Percentiles rank a stretch among this genome's conserved stretches.
Evolutionary conservation across 1,140 invertebrate genomes (phyloP).

Genomic region (Drosophila kikkawai): DNA sequence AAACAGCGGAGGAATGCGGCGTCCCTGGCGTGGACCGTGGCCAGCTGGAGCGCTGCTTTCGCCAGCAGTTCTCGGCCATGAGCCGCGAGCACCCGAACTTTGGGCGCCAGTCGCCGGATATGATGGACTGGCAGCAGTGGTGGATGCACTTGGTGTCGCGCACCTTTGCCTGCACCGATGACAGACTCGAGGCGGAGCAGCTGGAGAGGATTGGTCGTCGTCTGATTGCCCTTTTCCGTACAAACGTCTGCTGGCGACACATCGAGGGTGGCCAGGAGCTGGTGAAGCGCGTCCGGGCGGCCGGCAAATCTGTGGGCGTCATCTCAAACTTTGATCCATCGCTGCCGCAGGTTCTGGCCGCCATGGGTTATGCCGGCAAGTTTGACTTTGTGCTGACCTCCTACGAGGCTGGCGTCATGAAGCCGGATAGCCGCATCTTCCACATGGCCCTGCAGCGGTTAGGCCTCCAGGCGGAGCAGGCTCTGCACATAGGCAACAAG

Average conservation of each 20-base stretch:
- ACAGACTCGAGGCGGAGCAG: constrained; percentile 22
- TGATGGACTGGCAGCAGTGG: constrained; percentile 76
- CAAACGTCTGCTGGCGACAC: constrained; percentile 62
- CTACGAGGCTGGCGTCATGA: constrained; percentile 74
- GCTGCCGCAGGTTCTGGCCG: constrained; percentile 48
- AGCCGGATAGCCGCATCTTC: constrained; percentile 73
- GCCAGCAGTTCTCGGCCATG: constrained; percentile 66
- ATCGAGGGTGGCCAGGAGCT: constrained; percentile 60
- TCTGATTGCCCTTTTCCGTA: constrained; percentile 60
- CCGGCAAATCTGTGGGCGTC: constrained; percentile 70
- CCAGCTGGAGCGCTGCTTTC: constrained; percentile 86
- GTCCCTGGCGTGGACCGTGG: constrained; percentile 86
- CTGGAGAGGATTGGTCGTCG: constrained; percentile 51
- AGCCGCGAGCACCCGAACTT: constrained; percentile 66
- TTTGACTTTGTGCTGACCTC: constrained; percentile 82
- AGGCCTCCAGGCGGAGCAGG: constrained; percentile 86
- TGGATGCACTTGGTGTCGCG: constrained; percentile 67
- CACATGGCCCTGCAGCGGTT: constrained; percentile 42
- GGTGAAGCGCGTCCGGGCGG: constrained; percentile 52
- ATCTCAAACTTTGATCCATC: constrained; percentile 83
- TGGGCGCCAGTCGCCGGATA: constrained; percentile 49
- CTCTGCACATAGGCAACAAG: constrained; percentile 94
- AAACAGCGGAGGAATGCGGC: constrained; percentile 89
- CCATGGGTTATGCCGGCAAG: constrained; percentile 56
- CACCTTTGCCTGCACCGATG: constrained; percentile 58